Evolutionary conservation across 2,113 vertebrate genomes (phyloP).

Genomic region (Cervus canadensis): DNA sequence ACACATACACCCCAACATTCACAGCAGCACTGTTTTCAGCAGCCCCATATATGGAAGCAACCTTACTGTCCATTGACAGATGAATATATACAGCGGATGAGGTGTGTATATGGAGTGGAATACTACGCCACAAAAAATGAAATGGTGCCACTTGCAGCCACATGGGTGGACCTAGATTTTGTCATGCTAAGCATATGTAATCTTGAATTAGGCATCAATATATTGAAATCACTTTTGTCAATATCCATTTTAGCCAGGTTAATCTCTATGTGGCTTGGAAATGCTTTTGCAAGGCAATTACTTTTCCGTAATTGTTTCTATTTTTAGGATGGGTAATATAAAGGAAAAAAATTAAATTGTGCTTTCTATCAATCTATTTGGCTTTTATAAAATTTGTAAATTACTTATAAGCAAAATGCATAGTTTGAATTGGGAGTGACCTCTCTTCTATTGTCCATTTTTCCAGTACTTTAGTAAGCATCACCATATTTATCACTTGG

Average conservation of each 20-base stretch:
- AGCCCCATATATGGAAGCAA: not conserved
- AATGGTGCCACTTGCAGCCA: not conserved
- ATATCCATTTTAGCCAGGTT: not conserved
- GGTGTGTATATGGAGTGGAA: not conserved
- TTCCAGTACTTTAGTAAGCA: not conserved
- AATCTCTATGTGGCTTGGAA: not conserved
- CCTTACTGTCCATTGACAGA: not conserved
- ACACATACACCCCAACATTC: not conserved
- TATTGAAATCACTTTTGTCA: not conserved
- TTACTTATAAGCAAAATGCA: not conserved
- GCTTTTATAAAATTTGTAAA: not conserved
- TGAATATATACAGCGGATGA: not conserved
- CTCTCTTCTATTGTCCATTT: not conserved
- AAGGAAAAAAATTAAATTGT: not conserved
- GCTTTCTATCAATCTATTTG: not conserved
- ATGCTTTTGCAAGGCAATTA: not conserved
- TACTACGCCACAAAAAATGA: not conserved
- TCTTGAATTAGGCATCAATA: conserved; percentile 5
- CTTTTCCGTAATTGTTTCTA: not conserved
- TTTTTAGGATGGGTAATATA: not conserved
- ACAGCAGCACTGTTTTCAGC: not conserved
- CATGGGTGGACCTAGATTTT: not conserved
- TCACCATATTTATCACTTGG: not conserved
- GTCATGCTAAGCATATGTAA: not conserved
- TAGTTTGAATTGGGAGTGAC: not conserved